Evolutionary conservation across 2,113 vertebrate genomes (phyloP), one percentile per base, ranked within the genome.

Genomic region (Progne subis): DNA sequence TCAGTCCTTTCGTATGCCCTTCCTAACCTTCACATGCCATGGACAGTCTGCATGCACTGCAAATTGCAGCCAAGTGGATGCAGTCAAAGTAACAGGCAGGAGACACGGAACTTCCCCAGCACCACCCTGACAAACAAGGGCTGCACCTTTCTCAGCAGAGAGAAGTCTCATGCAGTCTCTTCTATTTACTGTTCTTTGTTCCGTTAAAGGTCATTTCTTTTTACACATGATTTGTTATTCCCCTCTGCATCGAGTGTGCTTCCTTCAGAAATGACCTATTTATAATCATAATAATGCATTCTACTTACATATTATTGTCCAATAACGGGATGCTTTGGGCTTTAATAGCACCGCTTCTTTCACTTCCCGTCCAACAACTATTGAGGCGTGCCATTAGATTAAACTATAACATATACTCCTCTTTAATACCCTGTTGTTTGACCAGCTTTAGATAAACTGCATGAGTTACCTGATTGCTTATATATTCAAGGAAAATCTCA

Each of bases 261-360:
- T 94, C 72, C 85, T 86, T 88, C 57, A 88, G 71, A 96, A 94
- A 88, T 57, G 9, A 86, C 55, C 86, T 70, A 63, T 93, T 86
- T 92, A 29, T 86, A 80, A 83, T 50, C 50, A 67, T 43, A 82
- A 77, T 80, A 77, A 94, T 65, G 65, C 65, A 87, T 87, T 96
- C 86, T 60, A 83, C 70, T 85, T 95, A 56, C 43, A 46, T 80
- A 37, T 77, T 71, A 44, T 85, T 82, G 70, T 57, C 59, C 76
- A 88, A 34, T 92, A 85, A 88, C 25, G 13, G 29, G 39, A 67
- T 11, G 18, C 29, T 88, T 85, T 76, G 67, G 41, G 6, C 5
- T 71, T 84, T 82, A 87, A 79, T 75, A 79, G 23, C 23, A 17
- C 29, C 24, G 20, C 37, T 56, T 64, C 57, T 57, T 94, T 69